Percentiles rank a stretch among this genome's conserved stretches.
phyloP scores from a whole-genome alignment of 2,888 invertebrate genomes.

The Drosophila meridiana region DNA sequence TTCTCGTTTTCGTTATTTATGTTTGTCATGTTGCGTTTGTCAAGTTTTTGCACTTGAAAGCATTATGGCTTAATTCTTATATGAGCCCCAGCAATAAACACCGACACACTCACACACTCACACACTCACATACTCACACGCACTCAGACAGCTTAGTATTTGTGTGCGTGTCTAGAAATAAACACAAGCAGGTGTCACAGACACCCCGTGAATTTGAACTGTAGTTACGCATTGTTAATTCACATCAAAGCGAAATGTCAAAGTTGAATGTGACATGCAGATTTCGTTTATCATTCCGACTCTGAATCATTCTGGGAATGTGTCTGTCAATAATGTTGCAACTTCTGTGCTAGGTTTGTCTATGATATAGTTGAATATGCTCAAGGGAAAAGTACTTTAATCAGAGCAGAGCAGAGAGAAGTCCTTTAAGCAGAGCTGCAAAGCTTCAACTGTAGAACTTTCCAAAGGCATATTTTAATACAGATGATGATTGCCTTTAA shows the following conservation, averaged over 20 bases:
- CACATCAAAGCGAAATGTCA: conserved; percentile 44
- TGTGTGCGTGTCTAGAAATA: conserved; percentile 11
- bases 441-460: no score
- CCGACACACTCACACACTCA: neutral
- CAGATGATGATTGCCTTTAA: no score
- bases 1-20: conserved; percentile 71
- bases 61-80: conserved; percentile 80
- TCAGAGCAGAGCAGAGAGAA: neutral
- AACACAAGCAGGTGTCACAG: conserved; percentile 42
- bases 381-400: neutral
- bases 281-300: neutral
- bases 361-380: neutral
- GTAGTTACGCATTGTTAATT: conserved; percentile 59
- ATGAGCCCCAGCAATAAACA: conserved; percentile 47
- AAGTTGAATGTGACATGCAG: conserved; percentile 17
- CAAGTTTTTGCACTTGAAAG: conserved; percentile 80
- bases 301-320: neutral
- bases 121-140: neutral
- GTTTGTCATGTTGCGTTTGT: conserved; percentile 82
- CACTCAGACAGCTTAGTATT: neutral
- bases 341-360: neutral
- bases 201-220: conserved; percentile 36
- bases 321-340: conserved; percentile 13
- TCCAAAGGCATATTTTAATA: no score
- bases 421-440: no score